Conservation (phyloP, 2,113 vertebrate species). For the Orthonyx spaldingii region DNA sequence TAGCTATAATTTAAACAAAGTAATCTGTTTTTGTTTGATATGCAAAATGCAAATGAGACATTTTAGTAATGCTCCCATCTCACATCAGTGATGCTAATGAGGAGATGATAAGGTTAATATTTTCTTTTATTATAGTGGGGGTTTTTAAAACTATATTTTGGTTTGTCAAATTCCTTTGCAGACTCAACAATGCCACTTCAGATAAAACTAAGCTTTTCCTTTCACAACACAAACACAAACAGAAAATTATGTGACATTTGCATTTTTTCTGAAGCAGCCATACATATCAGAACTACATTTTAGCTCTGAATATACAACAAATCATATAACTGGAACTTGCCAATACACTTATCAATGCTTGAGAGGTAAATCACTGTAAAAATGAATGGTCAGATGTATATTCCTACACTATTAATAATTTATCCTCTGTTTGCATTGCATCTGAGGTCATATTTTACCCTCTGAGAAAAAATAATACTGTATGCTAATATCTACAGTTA, state of each 20-base stretch:
- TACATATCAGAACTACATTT: neutral
- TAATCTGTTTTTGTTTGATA: conserved; percentile 51
- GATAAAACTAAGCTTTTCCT: neutral
- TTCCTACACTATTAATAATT: neutral
- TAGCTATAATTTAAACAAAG: conserved; percentile 66
- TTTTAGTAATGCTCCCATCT: conserved; percentile 43
- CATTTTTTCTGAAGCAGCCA: neutral
- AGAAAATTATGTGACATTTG: neutral
- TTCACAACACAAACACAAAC: neutral
- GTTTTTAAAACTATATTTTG: neutral
- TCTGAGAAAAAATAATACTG: neutral
- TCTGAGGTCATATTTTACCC: neutral
- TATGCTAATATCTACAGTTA: neutral
- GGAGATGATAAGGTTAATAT: conserved; percentile 52
- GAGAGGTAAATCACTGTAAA: neutral
- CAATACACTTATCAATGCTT: neutral
- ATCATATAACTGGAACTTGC: neutral
- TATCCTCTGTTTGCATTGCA: neutral
- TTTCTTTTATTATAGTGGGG: conserved; percentile 14
- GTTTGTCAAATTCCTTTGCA: neutral
- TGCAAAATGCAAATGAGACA: conserved; percentile 71
- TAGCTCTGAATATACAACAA: neutral
- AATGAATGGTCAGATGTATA: neutral
- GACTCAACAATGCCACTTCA: neutral
- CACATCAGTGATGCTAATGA: conserved; percentile 53